These are phyloP conservation scores for Periplaneta americana DNA, from an alignment of 1,140 invertebrate species.

Conservation along the genomic window DNA sequence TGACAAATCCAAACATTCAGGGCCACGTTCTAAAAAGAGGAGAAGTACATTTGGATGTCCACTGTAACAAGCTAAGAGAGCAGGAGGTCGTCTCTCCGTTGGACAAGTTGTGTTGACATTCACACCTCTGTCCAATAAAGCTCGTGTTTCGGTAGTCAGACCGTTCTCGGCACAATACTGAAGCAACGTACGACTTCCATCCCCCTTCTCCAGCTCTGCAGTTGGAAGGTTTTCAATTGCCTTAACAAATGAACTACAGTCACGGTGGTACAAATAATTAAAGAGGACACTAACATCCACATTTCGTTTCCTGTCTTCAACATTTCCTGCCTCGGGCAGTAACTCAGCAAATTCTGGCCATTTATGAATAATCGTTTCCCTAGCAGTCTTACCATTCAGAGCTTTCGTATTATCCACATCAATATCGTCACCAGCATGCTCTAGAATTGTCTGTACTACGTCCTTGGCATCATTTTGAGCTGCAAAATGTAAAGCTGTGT, in stretches of 20 bases:
- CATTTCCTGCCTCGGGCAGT: background rate
- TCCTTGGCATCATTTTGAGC: slow-evolving; percentile 33
- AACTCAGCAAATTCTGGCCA: background rate
- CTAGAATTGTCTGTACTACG: background rate
- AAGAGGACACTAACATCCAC: background rate
- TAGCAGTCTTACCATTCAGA: background rate
- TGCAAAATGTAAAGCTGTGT: slow-evolving; percentile 27
- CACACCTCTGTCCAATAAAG: background rate
- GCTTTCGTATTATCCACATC: background rate
- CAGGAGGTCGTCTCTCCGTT: background rate
- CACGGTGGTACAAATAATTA: background rate
- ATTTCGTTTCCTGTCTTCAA: background rate
- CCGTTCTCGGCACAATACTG: background rate
- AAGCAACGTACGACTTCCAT: background rate
- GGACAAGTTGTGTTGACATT: background rate
- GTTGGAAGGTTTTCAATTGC: background rate
- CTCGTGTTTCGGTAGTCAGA: background rate
- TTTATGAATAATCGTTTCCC: background rate
- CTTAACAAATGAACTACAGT: background rate
- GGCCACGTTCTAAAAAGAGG: background rate
- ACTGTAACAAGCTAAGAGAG: background rate
- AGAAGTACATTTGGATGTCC: background rate
- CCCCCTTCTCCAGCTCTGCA: background rate
- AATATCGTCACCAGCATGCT: background rate
- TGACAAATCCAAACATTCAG: background rate